phyloP scores from a whole-genome alignment of 2,888 invertebrate genomes.

The Phaonia tiefii region DNA sequence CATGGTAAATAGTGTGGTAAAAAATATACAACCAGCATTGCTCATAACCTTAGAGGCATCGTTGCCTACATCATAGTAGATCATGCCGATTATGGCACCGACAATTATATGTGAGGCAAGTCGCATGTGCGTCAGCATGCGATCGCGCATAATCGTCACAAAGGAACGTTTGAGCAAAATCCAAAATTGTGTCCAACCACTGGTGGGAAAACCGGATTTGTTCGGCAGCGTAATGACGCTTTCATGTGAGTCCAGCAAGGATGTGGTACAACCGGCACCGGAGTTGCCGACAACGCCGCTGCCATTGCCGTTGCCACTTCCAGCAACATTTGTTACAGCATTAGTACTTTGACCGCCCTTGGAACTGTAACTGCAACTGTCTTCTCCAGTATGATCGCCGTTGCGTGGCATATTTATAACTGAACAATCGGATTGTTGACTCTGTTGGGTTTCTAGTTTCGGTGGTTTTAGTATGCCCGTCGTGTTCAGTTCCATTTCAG shows the following conservation, averaged over 20 bases:
- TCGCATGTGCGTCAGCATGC: slow-evolving; percentile 94
- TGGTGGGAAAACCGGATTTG: slow-evolving; percentile 89
- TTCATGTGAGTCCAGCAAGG: slow-evolving; percentile 87
- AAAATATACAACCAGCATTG: slow-evolving; percentile 97
- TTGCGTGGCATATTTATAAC: slow-evolving; percentile 71
- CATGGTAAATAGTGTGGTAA: slow-evolving; percentile 97
- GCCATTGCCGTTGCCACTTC: slow-evolving; percentile 74
- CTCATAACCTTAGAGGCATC: slow-evolving; percentile 97
- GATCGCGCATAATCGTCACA: slow-evolving; percentile 90
- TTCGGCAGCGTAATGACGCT: slow-evolving; percentile 85
- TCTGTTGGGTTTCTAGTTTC: slow-evolving; percentile 76
- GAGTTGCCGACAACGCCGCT: slow-evolving; percentile 76
- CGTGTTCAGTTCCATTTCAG: slow-evolving; percentile 64
- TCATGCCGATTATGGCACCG: slow-evolving; percentile 94
- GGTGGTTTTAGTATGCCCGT: slow-evolving; percentile 81
- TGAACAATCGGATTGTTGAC: slow-evolving; percentile 78
- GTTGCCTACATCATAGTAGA: slow-evolving; percentile 95
- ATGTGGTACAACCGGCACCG: slow-evolving; percentile 86
- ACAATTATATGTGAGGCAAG: slow-evolving; percentile 88
- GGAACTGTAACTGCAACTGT: slow-evolving; percentile 75
- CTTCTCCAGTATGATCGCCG: slow-evolving; percentile 68
- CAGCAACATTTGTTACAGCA: slow-evolving; percentile 75
- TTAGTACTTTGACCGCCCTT: slow-evolving; percentile 80
- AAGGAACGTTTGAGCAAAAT: slow-evolving; percentile 92
- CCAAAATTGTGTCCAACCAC: slow-evolving; percentile 91